Conservation (phyloP, 2,888 invertebrate species). For the Tenthredo mesomela region DNA sequence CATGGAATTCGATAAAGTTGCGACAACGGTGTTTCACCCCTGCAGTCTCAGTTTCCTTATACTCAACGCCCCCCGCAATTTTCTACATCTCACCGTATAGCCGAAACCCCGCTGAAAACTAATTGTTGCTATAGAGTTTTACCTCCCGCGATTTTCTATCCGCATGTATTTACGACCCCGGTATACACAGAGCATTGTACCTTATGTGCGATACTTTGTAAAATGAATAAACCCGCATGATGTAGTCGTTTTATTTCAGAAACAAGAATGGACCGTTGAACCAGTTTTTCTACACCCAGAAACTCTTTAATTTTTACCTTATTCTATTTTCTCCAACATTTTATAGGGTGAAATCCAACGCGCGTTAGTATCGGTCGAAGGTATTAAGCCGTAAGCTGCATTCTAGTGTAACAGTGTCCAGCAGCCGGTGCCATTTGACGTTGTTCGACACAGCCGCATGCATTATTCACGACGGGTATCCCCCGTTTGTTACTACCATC, state of each 20-base stretch:
- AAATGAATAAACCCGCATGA: not conserved
- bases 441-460: conserved; percentile 67
- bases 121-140: conserved; percentile 65
- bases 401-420: conserved; percentile 26
- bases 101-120: conserved; percentile 67
- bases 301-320: not conserved
- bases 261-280: not conserved
- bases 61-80: conserved; percentile 59
- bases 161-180: not conserved
- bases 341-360: not conserved
- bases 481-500: conserved; percentile 26
- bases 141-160: not conserved
- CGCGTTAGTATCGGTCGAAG: not conserved
- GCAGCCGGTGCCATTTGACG: conserved; percentile 48
- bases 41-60: conserved; percentile 55
- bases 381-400: conserved; percentile 42
- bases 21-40: conserved; percentile 59
- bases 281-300: not conserved
- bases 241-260: not conserved
- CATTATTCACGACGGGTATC: conserved; percentile 69
- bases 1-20: conserved; percentile 67
- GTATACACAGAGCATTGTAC: too few relatives aligned
- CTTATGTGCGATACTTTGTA: not conserved
- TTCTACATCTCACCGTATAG: conserved; percentile 51
- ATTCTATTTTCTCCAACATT: not conserved